These are phyloP conservation scores for Ciconia nigra DNA, from an alignment of 2,797 vertebrate species.

Conservation along the genomic window DNA sequence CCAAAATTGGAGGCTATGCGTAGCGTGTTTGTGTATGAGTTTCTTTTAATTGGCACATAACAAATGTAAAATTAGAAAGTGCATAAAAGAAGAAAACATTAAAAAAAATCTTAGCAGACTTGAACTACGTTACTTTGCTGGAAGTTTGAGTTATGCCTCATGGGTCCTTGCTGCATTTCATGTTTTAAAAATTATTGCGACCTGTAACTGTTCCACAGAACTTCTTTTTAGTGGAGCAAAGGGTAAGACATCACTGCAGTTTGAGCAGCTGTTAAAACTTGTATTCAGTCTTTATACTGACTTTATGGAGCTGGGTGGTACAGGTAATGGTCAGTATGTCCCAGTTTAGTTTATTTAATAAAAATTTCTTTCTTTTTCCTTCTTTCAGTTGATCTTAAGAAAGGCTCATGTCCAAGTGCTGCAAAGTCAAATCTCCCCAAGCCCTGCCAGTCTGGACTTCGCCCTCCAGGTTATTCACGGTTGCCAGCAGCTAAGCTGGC, in stretches of 20 bases:
- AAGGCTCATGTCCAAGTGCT: slow-evolving; percentile 72
- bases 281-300: neutral
- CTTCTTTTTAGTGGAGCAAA: neutral
- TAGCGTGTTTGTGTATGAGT: neutral
- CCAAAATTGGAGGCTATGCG: neutral
- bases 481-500: slow-evolving; percentile 85
- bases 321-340: neutral
- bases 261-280: neutral
- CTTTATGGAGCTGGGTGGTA: neutral
- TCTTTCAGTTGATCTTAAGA: slow-evolving; percentile 81
- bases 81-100: neutral
- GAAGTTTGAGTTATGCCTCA: neutral
- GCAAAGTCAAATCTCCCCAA: slow-evolving; percentile 84
- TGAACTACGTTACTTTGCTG: neutral
- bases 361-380: neutral
- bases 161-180: neutral
- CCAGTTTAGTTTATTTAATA: neutral
- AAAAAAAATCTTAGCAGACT: neutral
- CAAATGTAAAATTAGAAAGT: slow-evolving; percentile 1
- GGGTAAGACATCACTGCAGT: neutral
- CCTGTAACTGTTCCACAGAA: neutral
- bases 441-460: slow-evolving; percentile 86
- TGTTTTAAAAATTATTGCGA: neutral
- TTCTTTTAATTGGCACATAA: neutral
- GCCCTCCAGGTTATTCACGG: slow-evolving; percentile 89